A percentile compares a stretch with the other conserved stretches of the same genome.
Evolutionary conservation across 2,888 invertebrate species (phyloP).

Genomic region (Catocala nupta): DNA sequence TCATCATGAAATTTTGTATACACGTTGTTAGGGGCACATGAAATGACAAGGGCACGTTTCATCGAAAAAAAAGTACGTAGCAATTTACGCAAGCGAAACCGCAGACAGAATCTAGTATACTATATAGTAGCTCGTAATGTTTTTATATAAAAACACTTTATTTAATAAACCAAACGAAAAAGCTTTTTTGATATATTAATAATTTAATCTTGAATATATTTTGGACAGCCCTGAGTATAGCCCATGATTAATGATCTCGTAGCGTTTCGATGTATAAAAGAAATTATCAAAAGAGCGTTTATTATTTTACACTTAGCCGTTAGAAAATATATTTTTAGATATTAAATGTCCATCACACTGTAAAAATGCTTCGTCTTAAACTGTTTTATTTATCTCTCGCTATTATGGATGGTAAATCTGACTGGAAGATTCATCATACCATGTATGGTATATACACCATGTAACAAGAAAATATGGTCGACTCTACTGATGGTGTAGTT

Average conservation of each 20-base stretch:
- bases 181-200: too few relatives aligned
- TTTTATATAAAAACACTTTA: too few relatives aligned
- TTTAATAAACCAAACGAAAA: too few relatives aligned
- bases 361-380: slow-evolving; percentile 1
- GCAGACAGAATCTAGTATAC: too few relatives aligned
- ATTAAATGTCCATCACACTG: slow-evolving; percentile 49
- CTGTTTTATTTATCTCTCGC: slow-evolving; percentile 8
- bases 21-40: too few relatives aligned
- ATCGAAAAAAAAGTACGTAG: too few relatives aligned
- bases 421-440: slow-evolving; percentile 11
- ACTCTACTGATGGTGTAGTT: too few relatives aligned
- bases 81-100: too few relatives aligned
- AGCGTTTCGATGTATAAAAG: slow-evolving; percentile 55
- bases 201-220: not conserved
- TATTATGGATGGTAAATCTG: slow-evolving; percentile 5
- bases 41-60: too few relatives aligned
- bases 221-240: slow-evolving; percentile 49
- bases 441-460: not conserved
- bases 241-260: slow-evolving; percentile 71
- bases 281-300: slow-evolving; percentile 65
- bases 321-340: slow-evolving; percentile 43
- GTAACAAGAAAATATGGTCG: too few relatives aligned
- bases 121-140: too few relatives aligned
- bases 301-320: slow-evolving; percentile 75
- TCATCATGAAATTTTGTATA: too few relatives aligned